Evolutionary conservation across 2,113 vertebrate species (phyloP), one percentile per base, ranked within the genome.

Genomic region (Nothocercus julius): DNA sequence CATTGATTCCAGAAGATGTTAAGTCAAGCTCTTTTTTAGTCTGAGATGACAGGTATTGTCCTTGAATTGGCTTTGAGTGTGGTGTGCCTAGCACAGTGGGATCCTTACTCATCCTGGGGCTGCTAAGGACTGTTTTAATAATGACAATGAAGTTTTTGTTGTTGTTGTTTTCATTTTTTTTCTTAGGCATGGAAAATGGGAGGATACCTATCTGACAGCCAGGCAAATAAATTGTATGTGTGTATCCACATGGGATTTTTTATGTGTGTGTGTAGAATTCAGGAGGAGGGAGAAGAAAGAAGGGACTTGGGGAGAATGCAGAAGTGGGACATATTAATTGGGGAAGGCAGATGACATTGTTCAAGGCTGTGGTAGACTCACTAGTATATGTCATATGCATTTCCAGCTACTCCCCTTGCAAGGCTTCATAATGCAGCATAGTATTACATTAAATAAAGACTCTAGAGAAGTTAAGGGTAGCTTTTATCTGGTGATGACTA

Each of bases 351-450:
- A 1, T 5, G 2, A 40, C 3, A 5, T 0, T 6, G 47, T 12
- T 20, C 8, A 85, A 14, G 22, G 18, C 1, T 0, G 0, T 11
- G 28, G 40, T 69, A 11, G 19, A 73, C 34, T 21, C 5, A 16
- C 3, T 4, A 13, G n/a, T 21, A 8, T 49, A 49, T 49, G 21
- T 9, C 2, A 2, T 6, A 8, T 9, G 2, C 20, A 3, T n/a
- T 76, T 81, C 61, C 11, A 40, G 74, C 53, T 69, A 8, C 42
- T 47, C 36, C 11, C 0, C 45, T 2, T 81, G 64, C 53, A 10
- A 24, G 76, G 18, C 40, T 74, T 64, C 61, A 2, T 9, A 15
- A 75, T 79, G 70, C 47, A 76, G 63, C 11, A 7, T 30, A 16
- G 70, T 27, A 75, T 77, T 58, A 84, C 18, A 13, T 82, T 68